Evolutionary conservation across 2,113 vertebrate species (phyloP).

Genomic region (Colossoma macropomum): DNA sequence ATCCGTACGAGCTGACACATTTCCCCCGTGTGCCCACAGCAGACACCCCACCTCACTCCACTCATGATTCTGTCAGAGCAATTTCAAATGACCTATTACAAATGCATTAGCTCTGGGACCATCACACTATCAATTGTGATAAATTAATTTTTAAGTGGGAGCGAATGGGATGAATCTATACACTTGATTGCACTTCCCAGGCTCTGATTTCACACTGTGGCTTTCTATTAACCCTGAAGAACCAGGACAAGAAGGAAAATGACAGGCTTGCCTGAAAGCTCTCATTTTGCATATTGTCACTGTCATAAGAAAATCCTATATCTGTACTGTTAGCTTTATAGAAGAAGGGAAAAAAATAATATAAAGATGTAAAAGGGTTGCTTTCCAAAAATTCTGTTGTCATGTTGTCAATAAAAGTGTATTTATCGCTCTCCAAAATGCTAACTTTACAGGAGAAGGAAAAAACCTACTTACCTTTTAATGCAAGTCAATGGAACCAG

Average conservation of each 20-base stretch:
- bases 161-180: conserved; percentile 36
- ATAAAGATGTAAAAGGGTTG: too few species aligned
- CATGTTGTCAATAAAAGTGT: too few species aligned
- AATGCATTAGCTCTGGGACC: conserved; percentile 51
- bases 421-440: too few species aligned
- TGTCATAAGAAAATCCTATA: too few species aligned
- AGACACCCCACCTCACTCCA: not conserved
- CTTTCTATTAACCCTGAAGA: conserved; percentile 24
- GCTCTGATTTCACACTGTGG: conserved; percentile 7
- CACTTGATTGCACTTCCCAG: conserved; percentile 42
- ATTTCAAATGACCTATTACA: conserved; percentile 45
- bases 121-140: conserved; percentile 35
- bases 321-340: too few species aligned
- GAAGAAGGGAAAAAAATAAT: too few species aligned
- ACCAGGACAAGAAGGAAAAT: not conserved
- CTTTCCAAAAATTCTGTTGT: too few species aligned
- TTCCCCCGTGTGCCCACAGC: not conserved
- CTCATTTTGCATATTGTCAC: not conserved
- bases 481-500: too few species aligned
- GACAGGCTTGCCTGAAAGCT: not conserved
- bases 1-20: conserved; percentile 22
- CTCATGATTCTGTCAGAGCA: conserved; percentile 43
- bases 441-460: too few species aligned
- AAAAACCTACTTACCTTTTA: too few species aligned
- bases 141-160: conserved; percentile 48